A percentile compares a stretch with the other conserved stretches of the same genome.
Conservation (phyloP, 1,140 invertebrate species). For the Ostrea denselamellosa region DNA sequence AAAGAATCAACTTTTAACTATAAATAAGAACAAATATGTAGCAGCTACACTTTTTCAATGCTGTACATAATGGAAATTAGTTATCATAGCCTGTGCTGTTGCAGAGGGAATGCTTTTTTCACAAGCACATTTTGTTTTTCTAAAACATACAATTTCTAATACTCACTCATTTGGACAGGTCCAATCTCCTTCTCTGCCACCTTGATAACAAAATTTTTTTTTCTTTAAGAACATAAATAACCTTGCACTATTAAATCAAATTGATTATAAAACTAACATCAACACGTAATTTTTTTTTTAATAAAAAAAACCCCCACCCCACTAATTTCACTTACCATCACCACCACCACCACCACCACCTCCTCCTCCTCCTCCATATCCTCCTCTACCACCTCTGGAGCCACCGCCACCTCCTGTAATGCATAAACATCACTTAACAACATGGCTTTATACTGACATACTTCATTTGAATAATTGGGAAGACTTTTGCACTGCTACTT, state of each 20-base stretch:
- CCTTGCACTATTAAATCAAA: background rate
- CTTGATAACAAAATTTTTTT: background rate
- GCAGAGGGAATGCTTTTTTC: too few species aligned
- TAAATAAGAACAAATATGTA: too few species aligned
- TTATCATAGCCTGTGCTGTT: too few species aligned
- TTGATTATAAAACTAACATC: background rate
- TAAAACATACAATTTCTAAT: background rate
- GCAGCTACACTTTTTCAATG: too few species aligned
- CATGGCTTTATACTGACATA: background rate
- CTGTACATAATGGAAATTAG: too few species aligned
- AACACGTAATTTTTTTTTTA: too few species aligned
- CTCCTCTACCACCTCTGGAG: conserved; percentile 80
- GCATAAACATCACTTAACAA: background rate
- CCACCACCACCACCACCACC: conserved; percentile 60
- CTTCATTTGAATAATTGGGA: too few species aligned
- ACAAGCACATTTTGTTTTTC: too few species aligned
- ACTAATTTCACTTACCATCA: conserved; percentile 43
- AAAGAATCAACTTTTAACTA: too few species aligned
- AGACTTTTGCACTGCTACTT: background rate
- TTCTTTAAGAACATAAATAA: background rate
- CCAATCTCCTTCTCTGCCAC: conserved; percentile 86
- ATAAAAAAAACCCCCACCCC: too few species aligned
- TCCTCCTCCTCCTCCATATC: conserved; percentile 67
- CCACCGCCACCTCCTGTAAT: conserved; percentile 5
- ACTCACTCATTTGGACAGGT: conserved; percentile 87